A percentile compares a stretch with the other conserved stretches of the same genome.
These are phyloP conservation scores for Conus ventricosus DNA, from an alignment of 1,140 invertebrate genomes.

Conservation along the genomic window DNA sequence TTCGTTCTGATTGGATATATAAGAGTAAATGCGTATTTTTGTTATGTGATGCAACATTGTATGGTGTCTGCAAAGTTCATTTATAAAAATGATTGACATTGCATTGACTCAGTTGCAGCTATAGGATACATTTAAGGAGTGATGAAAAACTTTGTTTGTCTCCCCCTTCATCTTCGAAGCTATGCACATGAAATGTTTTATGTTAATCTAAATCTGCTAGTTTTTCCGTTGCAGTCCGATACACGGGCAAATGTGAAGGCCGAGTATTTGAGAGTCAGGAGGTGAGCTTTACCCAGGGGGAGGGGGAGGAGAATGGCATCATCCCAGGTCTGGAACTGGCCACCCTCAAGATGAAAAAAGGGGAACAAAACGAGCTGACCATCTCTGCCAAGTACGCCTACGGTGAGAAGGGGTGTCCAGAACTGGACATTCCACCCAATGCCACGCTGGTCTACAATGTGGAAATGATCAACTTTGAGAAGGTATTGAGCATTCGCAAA, in stretches of 20 bases:
- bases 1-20: too few relatives aligned
- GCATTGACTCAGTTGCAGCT: too few relatives aligned
- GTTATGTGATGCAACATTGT: too few relatives aligned
- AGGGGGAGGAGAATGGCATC: slow-evolving; percentile 85
- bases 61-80: too few relatives aligned
- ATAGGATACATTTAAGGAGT: too few relatives aligned
- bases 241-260: slow-evolving; percentile 84
- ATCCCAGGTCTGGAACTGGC: slow-evolving; percentile 90
- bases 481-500: slow-evolving; percentile 77
- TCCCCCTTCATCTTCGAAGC: too few relatives aligned
- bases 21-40: too few relatives aligned
- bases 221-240: slow-evolving; percentile 80
- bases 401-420: slow-evolving; percentile 82
- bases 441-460: slow-evolving; percentile 88
- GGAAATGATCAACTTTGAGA: slow-evolving; percentile 87
- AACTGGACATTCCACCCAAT: slow-evolving; percentile 87
- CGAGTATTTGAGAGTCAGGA: slow-evolving; percentile 83
- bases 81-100: too few relatives aligned
- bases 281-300: slow-evolving; percentile 89
- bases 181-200: too few relatives aligned
- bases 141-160: too few relatives aligned
- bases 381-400: slow-evolving; percentile 88
- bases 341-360: slow-evolving; percentile 87
- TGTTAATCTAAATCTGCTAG: not conserved
- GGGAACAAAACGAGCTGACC: slow-evolving; percentile 86